Base-by-base conservation (phyloP, 2,797 vertebrate genomes). In the Anableps anableps region DNA sequence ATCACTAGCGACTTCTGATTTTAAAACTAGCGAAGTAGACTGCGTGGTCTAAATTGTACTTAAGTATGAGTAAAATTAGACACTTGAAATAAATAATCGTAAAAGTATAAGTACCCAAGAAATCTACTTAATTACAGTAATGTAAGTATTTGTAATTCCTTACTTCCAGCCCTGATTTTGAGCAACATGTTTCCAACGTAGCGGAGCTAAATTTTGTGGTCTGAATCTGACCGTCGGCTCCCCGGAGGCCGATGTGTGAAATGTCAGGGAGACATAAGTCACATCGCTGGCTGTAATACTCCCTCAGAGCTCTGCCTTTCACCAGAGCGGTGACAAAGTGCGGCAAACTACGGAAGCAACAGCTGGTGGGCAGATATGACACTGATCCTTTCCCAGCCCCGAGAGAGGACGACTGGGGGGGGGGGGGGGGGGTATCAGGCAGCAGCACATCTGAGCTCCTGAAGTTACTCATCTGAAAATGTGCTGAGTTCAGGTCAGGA, bases 281-380 rank as follows among this genome's bases (percentile, higher is more conserved):
- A 62, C 85, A 89, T 76, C 58, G 0, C 43, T 79, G 85, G 73
- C 85, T 36, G 29, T 77, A 75, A 81, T 70, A 51, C 75, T 71
- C 79, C 85, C 85, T 74, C 55, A 6, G 81, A 85, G 84, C 80
- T 8, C 45, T 13, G 14, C 43, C 66, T 75, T 71, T 79, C 80
- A 36, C 75, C 26, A 47, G 53, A 81, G 72, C 43, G 0, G 34
- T 72, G 83, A 78, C 73, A 79, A 45, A 82, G 80, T 53, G 71
- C 62, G 31, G 51, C 82, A 58, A 77, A 72, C 41, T 41, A 70
- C 82, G 82, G 36, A 14, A 75, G 80, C 80, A 72, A 41, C 90
- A 90, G 85, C 90, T 89, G 89, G 84, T 5, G 11, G n/a, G 6
- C 58, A 72, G 62, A 86, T 79, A 85, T 88, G 80, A 81, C 68